Percentiles rank a stretch among this genome's conserved stretches.
These are phyloP conservation scores for Microtus pennsylvanicus DNA, from an alignment of 2,113 vertebrate species.

Conservation along the genomic window DNA sequence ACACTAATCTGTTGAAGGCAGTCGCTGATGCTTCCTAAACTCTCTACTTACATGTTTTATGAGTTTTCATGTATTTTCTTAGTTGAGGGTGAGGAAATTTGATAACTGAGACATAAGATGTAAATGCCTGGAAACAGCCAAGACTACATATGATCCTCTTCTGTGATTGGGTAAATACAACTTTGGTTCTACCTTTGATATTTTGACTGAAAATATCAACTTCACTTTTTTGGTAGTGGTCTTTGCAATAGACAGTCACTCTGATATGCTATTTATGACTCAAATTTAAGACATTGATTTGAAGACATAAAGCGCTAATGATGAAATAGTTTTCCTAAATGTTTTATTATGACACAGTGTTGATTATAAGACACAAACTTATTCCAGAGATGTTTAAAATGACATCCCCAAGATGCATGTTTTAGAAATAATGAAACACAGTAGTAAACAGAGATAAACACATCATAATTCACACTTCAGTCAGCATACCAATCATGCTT, in stretches of 20 bases:
- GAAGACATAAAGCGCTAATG: conserved; percentile 34
- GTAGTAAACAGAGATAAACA: neutral
- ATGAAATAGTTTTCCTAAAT: conserved; percentile 10
- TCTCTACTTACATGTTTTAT: conserved; percentile 46
- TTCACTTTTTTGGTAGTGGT: conserved; percentile 20
- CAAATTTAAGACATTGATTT: conserved; percentile 48
- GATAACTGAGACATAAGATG: conserved; percentile 81
- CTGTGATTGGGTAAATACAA: neutral
- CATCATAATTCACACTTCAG: neutral
- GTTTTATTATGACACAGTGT: neutral
- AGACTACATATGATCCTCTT: neutral
- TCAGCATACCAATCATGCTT: neutral
- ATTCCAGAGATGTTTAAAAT: conserved; percentile 55
- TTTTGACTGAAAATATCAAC: conserved; percentile 24
- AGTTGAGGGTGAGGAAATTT: conserved; percentile 82
- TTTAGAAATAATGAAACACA: conserved; percentile 33
- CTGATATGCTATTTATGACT: conserved; percentile 6
- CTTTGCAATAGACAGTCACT: neutral
- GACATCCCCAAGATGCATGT: neutral
- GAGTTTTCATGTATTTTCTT: conserved; percentile 54
- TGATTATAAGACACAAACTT: neutral
- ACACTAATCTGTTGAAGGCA: conserved; percentile 60
- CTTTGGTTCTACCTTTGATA: conserved; percentile 22
- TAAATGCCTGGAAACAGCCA: conserved; percentile 15
- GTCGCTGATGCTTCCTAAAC: conserved; percentile 29